Conservation (phyloP, 1,140 invertebrate species). For the Drosophila lacertosa region DNA sequence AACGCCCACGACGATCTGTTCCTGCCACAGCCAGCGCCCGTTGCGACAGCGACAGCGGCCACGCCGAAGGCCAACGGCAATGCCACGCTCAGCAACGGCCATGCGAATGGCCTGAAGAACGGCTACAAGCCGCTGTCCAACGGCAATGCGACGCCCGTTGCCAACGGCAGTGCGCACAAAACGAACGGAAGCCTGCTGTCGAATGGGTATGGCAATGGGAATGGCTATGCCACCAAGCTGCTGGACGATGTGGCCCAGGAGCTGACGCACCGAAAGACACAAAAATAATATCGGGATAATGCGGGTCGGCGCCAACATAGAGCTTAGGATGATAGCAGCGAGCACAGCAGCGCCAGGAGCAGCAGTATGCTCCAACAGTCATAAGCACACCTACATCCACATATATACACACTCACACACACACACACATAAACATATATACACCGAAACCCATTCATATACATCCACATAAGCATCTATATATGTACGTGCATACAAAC, state of each 20-base stretch:
- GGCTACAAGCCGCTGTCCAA: constrained; percentile 62
- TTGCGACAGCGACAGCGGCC: constrained; percentile 26
- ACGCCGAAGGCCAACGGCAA: constrained; percentile 53
- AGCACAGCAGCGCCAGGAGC: constrained; percentile 44
- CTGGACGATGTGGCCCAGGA: constrained; percentile 69
- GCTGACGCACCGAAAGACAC: constrained; percentile 77
- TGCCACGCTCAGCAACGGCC: constrained; percentile 54
- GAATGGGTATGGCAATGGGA: constrained; percentile 50
- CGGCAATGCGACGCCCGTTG: constrained; percentile 20
- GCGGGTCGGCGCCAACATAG: constrained; percentile 63
- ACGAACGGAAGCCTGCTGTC: constrained; percentile 38
- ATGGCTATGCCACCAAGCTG: constrained; percentile 57
- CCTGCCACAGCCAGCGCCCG: constrained; percentile 53
- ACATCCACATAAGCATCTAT: constrained; percentile 29
- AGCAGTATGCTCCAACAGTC: constrained; percentile 57
- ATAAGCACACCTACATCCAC: constrained; percentile 48
- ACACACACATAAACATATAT: constrained; percentile 21
- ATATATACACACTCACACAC: constrained; percentile 19
- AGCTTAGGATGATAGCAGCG: constrained; percentile 53
- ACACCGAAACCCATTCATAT: constrained; percentile 8
- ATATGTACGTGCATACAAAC: constrained; percentile 10
- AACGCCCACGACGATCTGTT: constrained; percentile 73
- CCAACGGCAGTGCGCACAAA: constrained; percentile 48
- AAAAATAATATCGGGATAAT: constrained; percentile 78
- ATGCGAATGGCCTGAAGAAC: constrained; percentile 63